Conservation (phyloP, 2,113 vertebrate species). For the Nannobrachium achirus region DNA sequence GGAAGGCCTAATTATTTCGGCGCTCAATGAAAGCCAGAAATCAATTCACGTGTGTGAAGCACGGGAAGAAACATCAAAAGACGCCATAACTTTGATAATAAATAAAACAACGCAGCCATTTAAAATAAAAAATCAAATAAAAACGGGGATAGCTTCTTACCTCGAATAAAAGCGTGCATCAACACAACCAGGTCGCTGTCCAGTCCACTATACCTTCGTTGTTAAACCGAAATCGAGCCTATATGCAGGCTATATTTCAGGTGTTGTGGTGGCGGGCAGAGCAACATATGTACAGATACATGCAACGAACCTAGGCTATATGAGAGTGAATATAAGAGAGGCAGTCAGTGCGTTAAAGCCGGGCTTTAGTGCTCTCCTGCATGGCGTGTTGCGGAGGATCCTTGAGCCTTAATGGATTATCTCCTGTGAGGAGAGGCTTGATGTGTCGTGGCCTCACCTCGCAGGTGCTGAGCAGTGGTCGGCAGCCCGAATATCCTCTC, state of each 20-base stretch:
- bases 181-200: background rate
- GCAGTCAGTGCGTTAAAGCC: slow-evolving; percentile 43
- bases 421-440: slow-evolving; percentile 64
- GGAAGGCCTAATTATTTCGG: background rate
- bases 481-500: slow-evolving; percentile 55
- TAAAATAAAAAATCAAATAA: background rate
- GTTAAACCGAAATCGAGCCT: slow-evolving; percentile 20
- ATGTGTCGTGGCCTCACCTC: slow-evolving; percentile 74
- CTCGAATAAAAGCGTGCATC: slow-evolving; percentile 21
- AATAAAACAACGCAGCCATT: background rate
- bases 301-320: slow-evolving; percentile 1
- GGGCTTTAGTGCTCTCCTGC: slow-evolving; percentile 31
- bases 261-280: too few species aligned
- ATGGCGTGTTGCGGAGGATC: slow-evolving; percentile 52
- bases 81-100: background rate
- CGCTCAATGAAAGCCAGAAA: background rate
- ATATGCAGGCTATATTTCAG: slow-evolving; percentile 26
- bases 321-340: slow-evolving; percentile 29
- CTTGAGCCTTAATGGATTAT: slow-evolving; percentile 63
- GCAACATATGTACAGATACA: too few species aligned
- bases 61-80: background rate
- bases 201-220: slow-evolving; percentile 11
- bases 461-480: slow-evolving; percentile 72
- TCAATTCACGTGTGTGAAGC: background rate
- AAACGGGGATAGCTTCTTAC: slow-evolving; percentile 40